Conservation (phyloP, 2,113 vertebrate genomes). For the Brachyhypopomus gauderio region DNA sequence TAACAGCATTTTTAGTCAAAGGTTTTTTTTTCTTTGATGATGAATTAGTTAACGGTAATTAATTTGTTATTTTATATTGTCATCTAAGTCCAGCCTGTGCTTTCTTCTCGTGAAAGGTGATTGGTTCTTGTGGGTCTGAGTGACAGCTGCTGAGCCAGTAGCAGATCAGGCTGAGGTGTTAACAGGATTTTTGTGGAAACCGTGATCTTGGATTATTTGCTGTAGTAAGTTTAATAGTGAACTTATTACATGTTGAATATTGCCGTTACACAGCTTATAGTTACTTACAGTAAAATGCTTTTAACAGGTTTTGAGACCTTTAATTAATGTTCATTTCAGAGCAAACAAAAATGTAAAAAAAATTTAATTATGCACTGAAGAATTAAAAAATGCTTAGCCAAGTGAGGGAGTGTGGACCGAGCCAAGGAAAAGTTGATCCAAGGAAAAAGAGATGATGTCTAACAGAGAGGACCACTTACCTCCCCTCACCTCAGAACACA, state of each 20-base stretch:
- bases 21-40: not conserved
- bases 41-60: conserved; percentile 21
- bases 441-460: conserved; percentile 22
- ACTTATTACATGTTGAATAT: too few relatives aligned
- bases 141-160: conserved; percentile 43
- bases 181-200: not conserved
- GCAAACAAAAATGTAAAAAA: not conserved
- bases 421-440: conserved; percentile 45
- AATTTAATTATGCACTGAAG: not conserved
- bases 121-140: conserved; percentile 18
- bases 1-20: not conserved
- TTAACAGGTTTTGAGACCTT: not conserved
- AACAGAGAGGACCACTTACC: conserved; percentile 16
- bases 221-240: not conserved
- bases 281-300: not conserved
- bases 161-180: conserved; percentile 1
- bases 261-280: too few relatives aligned
- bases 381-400: conserved; percentile 21
- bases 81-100: conserved; percentile 36
- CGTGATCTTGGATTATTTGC: not conserved
- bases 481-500: conserved; percentile 31
- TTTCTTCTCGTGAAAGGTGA: conserved; percentile 45
- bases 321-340: not conserved
- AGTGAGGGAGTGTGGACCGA: not conserved
- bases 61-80: conserved; percentile 33